Percentiles rank a stretch among this genome's conserved stretches.
These are phyloP conservation scores for Gobius niger DNA, from an alignment of 2,113 vertebrate genomes.

Conservation along the genomic window DNA sequence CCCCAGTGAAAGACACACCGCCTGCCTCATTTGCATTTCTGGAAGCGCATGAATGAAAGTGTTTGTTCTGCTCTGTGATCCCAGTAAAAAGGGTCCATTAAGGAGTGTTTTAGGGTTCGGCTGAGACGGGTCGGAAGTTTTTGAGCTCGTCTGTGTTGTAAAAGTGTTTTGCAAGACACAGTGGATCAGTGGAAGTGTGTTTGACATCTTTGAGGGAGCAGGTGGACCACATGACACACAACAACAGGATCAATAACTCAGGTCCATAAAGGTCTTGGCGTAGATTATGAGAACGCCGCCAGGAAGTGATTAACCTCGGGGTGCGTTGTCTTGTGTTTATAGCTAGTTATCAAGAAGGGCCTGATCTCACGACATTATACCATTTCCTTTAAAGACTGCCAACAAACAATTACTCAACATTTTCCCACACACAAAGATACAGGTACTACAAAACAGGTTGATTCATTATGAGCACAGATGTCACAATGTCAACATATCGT, in stretches of 20 bases:
- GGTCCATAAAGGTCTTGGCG: constrained; percentile 28
- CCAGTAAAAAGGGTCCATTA: constrained; percentile 69
- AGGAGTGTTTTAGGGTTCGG: constrained; percentile 60
- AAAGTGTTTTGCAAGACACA: constrained; percentile 16
- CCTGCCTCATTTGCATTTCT: constrained; percentile 73
- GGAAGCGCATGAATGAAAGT: constrained; percentile 69
- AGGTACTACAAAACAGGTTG: not conserved
- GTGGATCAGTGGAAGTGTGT: constrained; percentile 22
- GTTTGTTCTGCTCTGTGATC: constrained; percentile 68
- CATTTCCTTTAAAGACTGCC: constrained; percentile 27
- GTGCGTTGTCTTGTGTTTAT: constrained; percentile 10
- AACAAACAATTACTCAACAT: constrained; percentile 27
- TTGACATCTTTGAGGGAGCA: constrained; percentile 28
- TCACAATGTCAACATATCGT: not conserved
- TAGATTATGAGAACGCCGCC: constrained; percentile 5
- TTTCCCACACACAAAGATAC: constrained; percentile 25
- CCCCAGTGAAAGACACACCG: constrained; percentile 64
- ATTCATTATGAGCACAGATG: not conserved
- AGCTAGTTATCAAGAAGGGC: constrained; percentile 37
- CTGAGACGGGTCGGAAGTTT: constrained; percentile 56
- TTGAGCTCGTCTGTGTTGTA: constrained; percentile 28
- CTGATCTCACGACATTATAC: constrained; percentile 30
- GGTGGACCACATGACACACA: constrained; percentile 21
- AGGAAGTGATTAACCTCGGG: constrained; percentile 21
- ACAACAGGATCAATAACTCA: not conserved